Base-by-base conservation (phyloP, 2,888 invertebrate species). In the Hermodice carunculata region DNA sequence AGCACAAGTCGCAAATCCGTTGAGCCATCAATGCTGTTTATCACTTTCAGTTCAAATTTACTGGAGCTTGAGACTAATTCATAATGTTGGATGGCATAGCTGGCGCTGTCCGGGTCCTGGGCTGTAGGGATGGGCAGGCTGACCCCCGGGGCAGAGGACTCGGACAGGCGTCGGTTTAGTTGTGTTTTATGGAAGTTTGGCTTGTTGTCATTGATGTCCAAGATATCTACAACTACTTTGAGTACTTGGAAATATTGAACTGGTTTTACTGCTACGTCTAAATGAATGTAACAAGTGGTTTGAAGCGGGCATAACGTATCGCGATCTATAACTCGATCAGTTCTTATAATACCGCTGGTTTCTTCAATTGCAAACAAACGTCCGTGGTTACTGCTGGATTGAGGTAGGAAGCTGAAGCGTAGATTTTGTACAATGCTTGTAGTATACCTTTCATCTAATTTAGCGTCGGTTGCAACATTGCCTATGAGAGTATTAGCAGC, bases 191-290 rank as follows among this genome's bases (percentile, higher is more conserved):
- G 70, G 46, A 73, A 73, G 17, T 37, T n/a, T 4, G 74, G 74
- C 17, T 31, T 37, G 63, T 74, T 70, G 64, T 74, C 74, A 44
- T 74, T 74, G 44, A 63, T 54, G 40, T 74, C 74, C 24, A 64
- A 29, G 24, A 74, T 66, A 22, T 67, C 65, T 11, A 74, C 63
- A 17, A 62, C 44, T 14, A 74, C 61, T 32, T 68, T 70, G 52
- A 74, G 53, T n/a, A 74, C 64, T 44, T 61, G 52, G 49, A 72
- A 66, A 52, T 56, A 61, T 32, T 61, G 54, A 29, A 26, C 40
- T 22, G 72, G 69, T 43, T 56, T 60, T n/a, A 71, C 60, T 6
- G 70, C 69, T 17, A 73, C 54, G 62, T 69, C 65, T 19, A 67
- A 60, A 26, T 59, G 62, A 17, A 70, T 24, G 6, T 61, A 29